phyloP scores from a whole-genome alignment of 2,888 invertebrate genomes.

The Neuroscelio doddi region DNA sequence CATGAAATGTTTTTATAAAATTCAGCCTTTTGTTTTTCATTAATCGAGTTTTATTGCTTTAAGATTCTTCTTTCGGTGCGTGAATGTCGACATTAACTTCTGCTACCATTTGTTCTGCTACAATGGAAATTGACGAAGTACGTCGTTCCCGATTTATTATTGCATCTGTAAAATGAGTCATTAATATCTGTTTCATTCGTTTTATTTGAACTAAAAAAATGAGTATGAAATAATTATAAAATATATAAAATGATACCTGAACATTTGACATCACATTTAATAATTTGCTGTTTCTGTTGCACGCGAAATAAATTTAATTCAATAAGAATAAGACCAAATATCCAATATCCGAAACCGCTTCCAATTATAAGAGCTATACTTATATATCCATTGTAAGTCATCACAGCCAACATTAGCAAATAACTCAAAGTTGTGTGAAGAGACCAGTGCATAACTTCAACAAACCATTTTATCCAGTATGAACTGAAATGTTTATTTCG shows the following conservation, averaged over 20 bases:
- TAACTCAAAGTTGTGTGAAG: slow-evolving; percentile 78
- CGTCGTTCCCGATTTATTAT: slow-evolving; percentile 52
- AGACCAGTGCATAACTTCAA: slow-evolving; percentile 74
- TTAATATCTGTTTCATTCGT: no score
- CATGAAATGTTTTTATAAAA: neutral
- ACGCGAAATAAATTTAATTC: slow-evolving; percentile 74
- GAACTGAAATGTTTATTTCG: slow-evolving; percentile 45
- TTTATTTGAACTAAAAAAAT: no score
- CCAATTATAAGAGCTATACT: slow-evolving; percentile 79
- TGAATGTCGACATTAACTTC: slow-evolving; percentile 61
- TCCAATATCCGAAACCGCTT: slow-evolving; percentile 76
- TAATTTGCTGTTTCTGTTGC: slow-evolving; percentile 52
- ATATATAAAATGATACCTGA: slow-evolving; percentile 60
- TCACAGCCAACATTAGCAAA: slow-evolving; percentile 82
- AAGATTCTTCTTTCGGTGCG: slow-evolving; percentile 6
- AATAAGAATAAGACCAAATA: slow-evolving; percentile 74
- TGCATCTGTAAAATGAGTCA: slow-evolving; percentile 54
- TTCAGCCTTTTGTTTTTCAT: slow-evolving; percentile 38
- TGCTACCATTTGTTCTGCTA: slow-evolving; percentile 57
- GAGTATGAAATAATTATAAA: no score
- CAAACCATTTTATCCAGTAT: slow-evolving; percentile 67
- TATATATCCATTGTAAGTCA: slow-evolving; percentile 82
- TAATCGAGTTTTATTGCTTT: neutral
- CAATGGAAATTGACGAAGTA: slow-evolving; percentile 54
- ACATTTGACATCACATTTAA: slow-evolving; percentile 62